Conservation (phyloP, 2,797 vertebrate genomes). For the Novumbra hubbsi region DNA sequence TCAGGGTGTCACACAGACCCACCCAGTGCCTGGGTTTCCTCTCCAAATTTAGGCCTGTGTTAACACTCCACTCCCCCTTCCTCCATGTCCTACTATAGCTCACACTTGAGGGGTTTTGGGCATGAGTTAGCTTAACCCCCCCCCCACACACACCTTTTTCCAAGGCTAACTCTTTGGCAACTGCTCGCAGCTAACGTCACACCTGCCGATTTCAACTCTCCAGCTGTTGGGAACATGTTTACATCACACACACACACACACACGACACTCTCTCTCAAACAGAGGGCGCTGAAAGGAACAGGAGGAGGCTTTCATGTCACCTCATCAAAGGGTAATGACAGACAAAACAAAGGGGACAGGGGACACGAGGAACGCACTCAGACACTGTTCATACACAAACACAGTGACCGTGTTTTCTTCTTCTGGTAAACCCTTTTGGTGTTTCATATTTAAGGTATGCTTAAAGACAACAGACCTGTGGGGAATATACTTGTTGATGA, state of each 20-base stretch:
- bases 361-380: conserved; percentile 3
- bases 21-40: neutral
- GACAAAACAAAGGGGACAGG: neutral
- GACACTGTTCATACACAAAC: conserved; percentile 22
- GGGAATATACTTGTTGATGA: no score
- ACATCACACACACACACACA: neutral
- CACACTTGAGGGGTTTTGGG: neutral
- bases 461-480: no score
- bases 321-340: conserved; percentile 10
- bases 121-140: neutral
- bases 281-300: neutral
- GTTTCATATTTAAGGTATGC: no score
- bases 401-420: neutral
- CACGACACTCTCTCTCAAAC: no score
- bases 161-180: conserved; percentile 12
- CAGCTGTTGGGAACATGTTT: neutral
- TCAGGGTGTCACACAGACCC: neutral
- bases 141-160: conserved; percentile 9
- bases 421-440: no score
- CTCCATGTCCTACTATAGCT: neutral
- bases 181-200: neutral
- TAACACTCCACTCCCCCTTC: neutral
- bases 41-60: neutral
- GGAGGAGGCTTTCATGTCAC: conserved; percentile 11
- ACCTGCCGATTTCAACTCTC: neutral